Evolutionary conservation across 92 coral and sea anemone species (phyloP), one percentile per base, ranked within the genome.

Genomic region (Isaurus tuberculatus): DNA sequence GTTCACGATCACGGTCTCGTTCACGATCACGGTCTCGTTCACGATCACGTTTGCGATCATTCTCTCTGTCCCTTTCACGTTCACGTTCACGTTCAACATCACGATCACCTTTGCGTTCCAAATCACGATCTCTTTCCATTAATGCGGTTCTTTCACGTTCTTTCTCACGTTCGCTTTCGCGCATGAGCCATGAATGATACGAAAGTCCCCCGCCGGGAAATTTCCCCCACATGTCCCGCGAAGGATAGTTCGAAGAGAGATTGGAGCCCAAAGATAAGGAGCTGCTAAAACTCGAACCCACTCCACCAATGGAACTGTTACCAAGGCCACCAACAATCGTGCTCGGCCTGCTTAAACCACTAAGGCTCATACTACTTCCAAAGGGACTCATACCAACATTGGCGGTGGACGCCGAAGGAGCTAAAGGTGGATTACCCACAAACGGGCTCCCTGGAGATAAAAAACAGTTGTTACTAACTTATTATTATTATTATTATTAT

Each of bases 121-220:
- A 86, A 53, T 79, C 86, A 14, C 90, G 86, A 26, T 83, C 91
- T 70, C 84, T 89, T 44, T 86, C 90, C 31, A 58, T 25, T 49
- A 77, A 0, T 36, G 42, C 49, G 43, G 83, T 92, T 20, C 92
- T 82, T 43, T 84, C 91, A 11, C 90, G 88, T 69, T 86, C 93
- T 36, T 82, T 78, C 43, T 92, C 94, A 3, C 94, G 90, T 49
- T 92, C 94, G 16, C 82, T 88, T 20, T 93, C 94, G 5, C 90
- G 85, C 40, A 84, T 94, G 0, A 90, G 83, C 99, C 99, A 96
- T 17, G 98, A 73, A 46, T 86, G 90, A 31, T 87, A 89, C 19
- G 91, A 33, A 1, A 91, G 83, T 5, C 88, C 78, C 31, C 88
- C 87, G 5, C 85, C 90, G 31, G 92, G 87, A 72, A 61, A 69